Evolutionary conservation across 2,888 invertebrate genomes (phyloP).

Genomic region (Margaritifera margaritifera): DNA sequence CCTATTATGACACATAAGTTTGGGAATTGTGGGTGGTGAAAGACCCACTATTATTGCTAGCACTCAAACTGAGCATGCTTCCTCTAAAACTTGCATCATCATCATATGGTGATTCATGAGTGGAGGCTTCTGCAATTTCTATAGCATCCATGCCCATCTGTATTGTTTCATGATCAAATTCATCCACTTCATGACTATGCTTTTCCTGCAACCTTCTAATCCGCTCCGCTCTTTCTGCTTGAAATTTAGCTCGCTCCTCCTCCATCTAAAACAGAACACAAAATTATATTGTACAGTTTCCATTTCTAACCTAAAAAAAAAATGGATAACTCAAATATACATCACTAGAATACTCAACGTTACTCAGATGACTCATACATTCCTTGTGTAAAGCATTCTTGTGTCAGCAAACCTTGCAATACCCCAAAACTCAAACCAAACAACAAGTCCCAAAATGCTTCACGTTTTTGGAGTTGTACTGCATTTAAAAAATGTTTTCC

Average conservation of each 20-base stretch:
- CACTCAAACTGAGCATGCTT: conserved; percentile 92
- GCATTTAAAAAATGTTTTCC: too few species aligned
- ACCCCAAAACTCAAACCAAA: too few species aligned
- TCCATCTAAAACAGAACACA: conserved; percentile 82
- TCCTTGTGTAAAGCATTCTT: not conserved
- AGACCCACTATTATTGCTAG: conserved; percentile 88
- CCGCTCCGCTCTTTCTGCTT: conserved; percentile 91
- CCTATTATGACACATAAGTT: conserved; percentile 26
- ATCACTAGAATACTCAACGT: not conserved
- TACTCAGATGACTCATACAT: too few species aligned
- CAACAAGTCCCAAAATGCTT: too few species aligned
- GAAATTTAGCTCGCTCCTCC: conserved; percentile 91
- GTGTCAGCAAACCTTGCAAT: too few species aligned
- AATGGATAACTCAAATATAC: not conserved
- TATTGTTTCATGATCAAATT: conserved; percentile 95
- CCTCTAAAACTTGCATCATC: conserved; percentile 88
- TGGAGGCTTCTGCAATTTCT: conserved; percentile 92
- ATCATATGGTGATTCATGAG: conserved; percentile 90
- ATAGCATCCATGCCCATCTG: conserved; percentile 92
- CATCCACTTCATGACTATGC: conserved; percentile 91
- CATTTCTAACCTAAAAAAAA: too few species aligned
- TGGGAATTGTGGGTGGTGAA: conserved; percentile 59
- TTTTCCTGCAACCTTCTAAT: conserved; percentile 90
- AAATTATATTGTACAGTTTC: not conserved
- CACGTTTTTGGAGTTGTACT: too few species aligned